Conservation (phyloP, 2,888 invertebrate genomes). For the Hololepta plana region DNA sequence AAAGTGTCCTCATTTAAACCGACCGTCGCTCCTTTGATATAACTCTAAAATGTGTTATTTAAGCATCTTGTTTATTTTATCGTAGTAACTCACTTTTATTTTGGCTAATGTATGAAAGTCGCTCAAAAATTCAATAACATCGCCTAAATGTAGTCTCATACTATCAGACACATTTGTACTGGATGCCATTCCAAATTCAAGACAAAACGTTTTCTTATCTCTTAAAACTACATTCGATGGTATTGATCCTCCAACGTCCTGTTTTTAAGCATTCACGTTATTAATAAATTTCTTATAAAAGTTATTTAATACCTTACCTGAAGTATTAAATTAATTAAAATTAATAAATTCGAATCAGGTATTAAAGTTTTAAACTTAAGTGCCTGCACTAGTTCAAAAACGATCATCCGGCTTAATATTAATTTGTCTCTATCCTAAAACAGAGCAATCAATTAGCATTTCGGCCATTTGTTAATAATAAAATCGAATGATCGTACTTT, state of each 20-base stretch:
- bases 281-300: no score
- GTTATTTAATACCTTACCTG: no score
- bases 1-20: slow-evolving; percentile 87
- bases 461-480: slow-evolving; percentile 6
- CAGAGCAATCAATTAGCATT: slow-evolving; percentile 4
- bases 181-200: slow-evolving; percentile 32
- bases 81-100: no score
- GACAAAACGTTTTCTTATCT: slow-evolving; percentile 25
- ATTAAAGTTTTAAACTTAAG: slow-evolving; percentile 88
- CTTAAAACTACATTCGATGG: slow-evolving; percentile 56
- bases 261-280: slow-evolving; percentile 6
- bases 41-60: slow-evolving; percentile 34
- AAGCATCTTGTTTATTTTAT: no score
- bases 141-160: slow-evolving; percentile 77
- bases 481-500: slow-evolving; percentile 31
- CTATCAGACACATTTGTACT: slow-evolving; percentile 87
- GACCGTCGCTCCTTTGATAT: slow-evolving; percentile 43
- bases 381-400: slow-evolving; percentile 88
- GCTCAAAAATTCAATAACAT: slow-evolving; percentile 85
- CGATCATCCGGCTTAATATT: slow-evolving; percentile 75
- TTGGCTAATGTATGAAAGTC: slow-evolving; percentile 94
- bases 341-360: slow-evolving; percentile 85
- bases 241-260: slow-evolving; percentile 76
- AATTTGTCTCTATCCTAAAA: slow-evolving; percentile 81
- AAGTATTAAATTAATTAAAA: slow-evolving; percentile 72